phyloP scores from a whole-genome alignment of 37 sponge, comb jelly and placozoan genomes.

The Corticium candelabrum region DNA sequence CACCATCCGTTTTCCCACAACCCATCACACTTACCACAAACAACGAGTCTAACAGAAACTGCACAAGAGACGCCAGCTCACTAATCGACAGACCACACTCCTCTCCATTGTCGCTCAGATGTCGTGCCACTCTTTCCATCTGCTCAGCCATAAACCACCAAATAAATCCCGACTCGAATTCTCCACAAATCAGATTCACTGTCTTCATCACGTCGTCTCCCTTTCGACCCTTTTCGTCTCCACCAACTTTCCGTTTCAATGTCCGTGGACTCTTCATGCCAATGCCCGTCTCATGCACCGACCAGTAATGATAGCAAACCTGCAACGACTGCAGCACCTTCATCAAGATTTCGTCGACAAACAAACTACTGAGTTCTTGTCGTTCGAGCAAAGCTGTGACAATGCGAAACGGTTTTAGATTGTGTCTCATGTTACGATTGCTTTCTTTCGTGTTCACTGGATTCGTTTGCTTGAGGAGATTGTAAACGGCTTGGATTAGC shows the following conservation, averaged over 20 bases:
- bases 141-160: slow-evolving; percentile 36
- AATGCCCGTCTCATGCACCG: too few species aligned
- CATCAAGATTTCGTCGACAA: slow-evolving; percentile 24
- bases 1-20: not conserved
- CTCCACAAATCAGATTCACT: slow-evolving; percentile 30
- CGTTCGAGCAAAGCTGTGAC: slow-evolving; percentile 30
- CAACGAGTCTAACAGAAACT: slow-evolving; percentile 30
- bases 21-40: slow-evolving; percentile 31
- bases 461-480: not conserved
- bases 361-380: slow-evolving; percentile 14
- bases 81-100: not conserved
- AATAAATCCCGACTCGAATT: slow-evolving; percentile 14
- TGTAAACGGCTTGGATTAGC: not conserved
- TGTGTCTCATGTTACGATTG: slow-evolving; percentile 3
- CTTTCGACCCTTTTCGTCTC: slow-evolving; percentile 14
- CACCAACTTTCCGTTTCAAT: slow-evolving; percentile 13
- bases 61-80: slow-evolving; percentile 2
- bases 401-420: slow-evolving; percentile 38
- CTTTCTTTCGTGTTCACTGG: not conserved
- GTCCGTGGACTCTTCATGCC: too few species aligned
- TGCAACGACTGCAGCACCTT: slow-evolving; percentile 32
- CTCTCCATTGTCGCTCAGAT: not conserved
- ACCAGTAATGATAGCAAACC: too few species aligned
- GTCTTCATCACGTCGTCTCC: slow-evolving; percentile 43
- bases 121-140: not conserved